A percentile compares a stretch with the other conserved stretches of the same genome.
Conservation (phyloP, 2,888 invertebrate species). For the Ichneumon xanthorius region DNA sequence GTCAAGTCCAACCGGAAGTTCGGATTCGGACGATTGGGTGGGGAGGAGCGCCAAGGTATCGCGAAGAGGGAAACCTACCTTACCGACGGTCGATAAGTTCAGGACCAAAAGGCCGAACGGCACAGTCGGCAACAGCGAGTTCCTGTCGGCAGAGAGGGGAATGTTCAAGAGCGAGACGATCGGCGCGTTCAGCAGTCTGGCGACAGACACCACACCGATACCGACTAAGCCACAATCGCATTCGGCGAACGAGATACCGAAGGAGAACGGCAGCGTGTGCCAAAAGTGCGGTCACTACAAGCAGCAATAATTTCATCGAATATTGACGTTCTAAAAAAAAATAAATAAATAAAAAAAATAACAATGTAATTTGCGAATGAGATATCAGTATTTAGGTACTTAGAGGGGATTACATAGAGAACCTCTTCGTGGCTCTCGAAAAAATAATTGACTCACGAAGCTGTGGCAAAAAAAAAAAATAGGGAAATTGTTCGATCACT, state of each 20-base stretch:
- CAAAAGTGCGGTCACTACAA: constrained; percentile 79
- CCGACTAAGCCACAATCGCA: constrained; percentile 44
- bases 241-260: constrained; percentile 62
- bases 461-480: constrained; percentile 11
- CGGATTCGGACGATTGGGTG: constrained; percentile 50
- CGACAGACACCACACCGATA: constrained; percentile 57
- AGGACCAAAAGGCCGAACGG: constrained; percentile 67
- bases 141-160: constrained; percentile 63
- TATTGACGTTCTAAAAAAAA: constrained; percentile 9
- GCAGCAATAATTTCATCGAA: constrained; percentile 67
- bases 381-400: constrained; percentile 38
- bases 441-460: constrained; percentile 13
- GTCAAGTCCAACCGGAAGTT: constrained; percentile 59
- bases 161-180: constrained; percentile 81
- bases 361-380: constrained; percentile 10
- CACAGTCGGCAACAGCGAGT: constrained; percentile 60
- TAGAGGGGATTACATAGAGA: constrained; percentile 18
- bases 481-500: constrained; percentile 9
- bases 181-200: constrained; percentile 78
- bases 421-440: constrained; percentile 3
- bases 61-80: constrained; percentile 22
- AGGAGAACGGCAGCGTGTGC: constrained; percentile 71
- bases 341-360: constrained; percentile 3
- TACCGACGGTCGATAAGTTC: constrained; percentile 43
- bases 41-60: constrained; percentile 5